A percentile compares a stretch with the other conserved stretches of the same genome.
Evolutionary conservation across 2,113 vertebrate genomes (phyloP).

Genomic region (Heterotis niloticus): DNA sequence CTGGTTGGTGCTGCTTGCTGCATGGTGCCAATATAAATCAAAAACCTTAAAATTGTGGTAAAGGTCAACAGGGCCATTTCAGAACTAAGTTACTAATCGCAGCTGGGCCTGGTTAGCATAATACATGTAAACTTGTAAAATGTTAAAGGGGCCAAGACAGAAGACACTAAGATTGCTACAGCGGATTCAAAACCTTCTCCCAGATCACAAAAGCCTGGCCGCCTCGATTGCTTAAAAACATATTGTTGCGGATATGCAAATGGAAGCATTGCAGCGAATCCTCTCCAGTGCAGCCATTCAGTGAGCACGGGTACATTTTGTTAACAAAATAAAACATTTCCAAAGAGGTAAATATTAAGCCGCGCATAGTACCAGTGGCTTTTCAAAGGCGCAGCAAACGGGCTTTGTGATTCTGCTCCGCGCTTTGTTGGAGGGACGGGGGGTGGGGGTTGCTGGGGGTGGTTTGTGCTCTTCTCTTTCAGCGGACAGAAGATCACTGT

Average conservation of each 20-base stretch:
- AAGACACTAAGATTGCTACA: background rate
- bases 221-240: background rate
- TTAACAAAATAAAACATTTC: slow-evolving; percentile 1
- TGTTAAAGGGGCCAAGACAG: background rate
- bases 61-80: too few relatives aligned
- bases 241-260: background rate
- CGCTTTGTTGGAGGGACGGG: slow-evolving; percentile 5
- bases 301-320: background rate
- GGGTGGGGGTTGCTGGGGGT: background rate
- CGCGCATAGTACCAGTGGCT: slow-evolving; percentile 18
- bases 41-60: too few relatives aligned
- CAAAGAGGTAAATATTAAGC: slow-evolving; percentile 17
- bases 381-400: slow-evolving; percentile 17
- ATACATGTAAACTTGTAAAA: background rate
- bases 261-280: background rate
- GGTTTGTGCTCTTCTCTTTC: background rate
- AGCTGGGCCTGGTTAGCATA: too few relatives aligned
- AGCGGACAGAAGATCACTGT: slow-evolving; percentile 23
- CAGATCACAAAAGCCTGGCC: background rate
- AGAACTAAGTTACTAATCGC: too few relatives aligned
- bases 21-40: too few relatives aligned
- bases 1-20: too few relatives aligned
- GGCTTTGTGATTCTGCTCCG: slow-evolving; percentile 9
- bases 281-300: background rate
- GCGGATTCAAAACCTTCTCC: background rate